Percentiles rank a stretch among this genome's conserved stretches.
Evolutionary conservation across 2,888 invertebrate species (phyloP).

Genomic region (Stomorhina lunata): DNA sequence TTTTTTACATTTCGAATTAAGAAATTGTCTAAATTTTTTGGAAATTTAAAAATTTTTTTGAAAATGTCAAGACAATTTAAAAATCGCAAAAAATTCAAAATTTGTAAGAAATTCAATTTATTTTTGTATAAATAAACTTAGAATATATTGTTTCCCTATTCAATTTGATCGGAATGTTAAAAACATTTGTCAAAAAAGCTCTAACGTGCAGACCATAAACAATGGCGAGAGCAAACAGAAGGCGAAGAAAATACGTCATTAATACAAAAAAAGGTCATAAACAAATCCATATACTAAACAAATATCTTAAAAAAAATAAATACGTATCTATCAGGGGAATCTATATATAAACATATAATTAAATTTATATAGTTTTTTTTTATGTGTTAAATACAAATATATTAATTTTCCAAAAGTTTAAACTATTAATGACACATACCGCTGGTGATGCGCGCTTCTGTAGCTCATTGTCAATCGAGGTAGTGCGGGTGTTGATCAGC

Average conservation of each 20-base stretch:
- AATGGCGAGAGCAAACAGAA: not conserved
- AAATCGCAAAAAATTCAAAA: too few species aligned
- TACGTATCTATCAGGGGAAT: not conserved
- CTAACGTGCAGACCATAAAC: slow-evolving; percentile 6
- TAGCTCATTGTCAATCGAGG: slow-evolving; percentile 28
- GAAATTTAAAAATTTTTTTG: too few species aligned
- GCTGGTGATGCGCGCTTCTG: slow-evolving; percentile 16
- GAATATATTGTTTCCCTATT: not conserved
- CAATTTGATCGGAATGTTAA: not conserved
- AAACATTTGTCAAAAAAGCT: not conserved
- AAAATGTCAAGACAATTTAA: too few species aligned
- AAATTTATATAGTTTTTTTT: too few species aligned
- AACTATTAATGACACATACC: slow-evolving; percentile 44
- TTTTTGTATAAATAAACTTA: too few species aligned
- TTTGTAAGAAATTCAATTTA: too few species aligned
- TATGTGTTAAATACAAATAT: not conserved
- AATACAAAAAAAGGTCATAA: not conserved
- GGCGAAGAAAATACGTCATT: slow-evolving; percentile 25
- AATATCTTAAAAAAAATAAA: not conserved
- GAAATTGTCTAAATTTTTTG: too few species aligned
- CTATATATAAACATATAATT: not conserved
- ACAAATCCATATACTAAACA: not conserved
- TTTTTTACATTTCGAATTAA: too few species aligned
- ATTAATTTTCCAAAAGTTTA: not conserved
- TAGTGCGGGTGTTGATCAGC: slow-evolving; percentile 50